A percentile compares a stretch with the other conserved stretches of the same genome.
These are phyloP conservation scores for Dasypolia templi DNA, from an alignment of 2,888 invertebrate species.

Conservation along the genomic window DNA sequence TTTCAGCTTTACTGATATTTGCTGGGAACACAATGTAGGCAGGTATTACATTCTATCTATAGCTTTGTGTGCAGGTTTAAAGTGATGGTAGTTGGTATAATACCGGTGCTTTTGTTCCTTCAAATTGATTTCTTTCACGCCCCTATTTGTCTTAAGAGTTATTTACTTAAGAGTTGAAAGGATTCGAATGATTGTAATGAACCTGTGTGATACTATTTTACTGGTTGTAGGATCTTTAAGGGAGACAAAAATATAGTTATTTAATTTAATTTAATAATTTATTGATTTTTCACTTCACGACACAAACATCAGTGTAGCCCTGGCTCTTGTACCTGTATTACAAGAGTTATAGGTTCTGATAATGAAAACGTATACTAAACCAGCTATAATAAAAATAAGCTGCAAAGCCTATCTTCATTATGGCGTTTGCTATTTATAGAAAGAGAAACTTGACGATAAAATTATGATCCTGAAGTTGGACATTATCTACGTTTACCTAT, in stretches of 20 bases:
- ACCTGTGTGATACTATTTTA: not conserved
- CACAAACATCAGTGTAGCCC: too few relatives aligned
- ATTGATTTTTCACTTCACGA: too few relatives aligned
- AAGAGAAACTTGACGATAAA: constrained; percentile 25
- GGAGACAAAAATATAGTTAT: not conserved
- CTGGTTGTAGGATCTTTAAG: not conserved
- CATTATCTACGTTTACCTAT: not conserved
- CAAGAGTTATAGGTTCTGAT: not conserved
- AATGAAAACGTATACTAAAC: not conserved
- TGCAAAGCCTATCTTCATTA: not conserved
- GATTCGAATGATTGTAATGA: constrained; percentile 17
- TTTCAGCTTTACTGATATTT: constrained; percentile 51
- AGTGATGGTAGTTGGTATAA: constrained; percentile 51
- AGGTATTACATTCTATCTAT: constrained; percentile 46
- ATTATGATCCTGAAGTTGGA: constrained; percentile 10
- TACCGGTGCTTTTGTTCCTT: constrained; percentile 33
- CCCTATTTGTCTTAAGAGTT: constrained; percentile 51
- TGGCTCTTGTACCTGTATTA: too few relatives aligned
- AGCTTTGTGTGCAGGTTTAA: constrained; percentile 26
- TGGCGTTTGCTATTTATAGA: constrained; percentile 3
- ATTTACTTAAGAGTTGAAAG: constrained; percentile 30
- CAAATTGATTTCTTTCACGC: constrained; percentile 62
- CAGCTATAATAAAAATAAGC: not conserved
- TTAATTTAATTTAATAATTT: too few relatives aligned
- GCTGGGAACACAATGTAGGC: constrained; percentile 43